A percentile compares a stretch with the other conserved stretches of the same genome.
Evolutionary conservation across 2,113 vertebrate genomes (phyloP).

Genomic region (Strix aluco): DNA sequence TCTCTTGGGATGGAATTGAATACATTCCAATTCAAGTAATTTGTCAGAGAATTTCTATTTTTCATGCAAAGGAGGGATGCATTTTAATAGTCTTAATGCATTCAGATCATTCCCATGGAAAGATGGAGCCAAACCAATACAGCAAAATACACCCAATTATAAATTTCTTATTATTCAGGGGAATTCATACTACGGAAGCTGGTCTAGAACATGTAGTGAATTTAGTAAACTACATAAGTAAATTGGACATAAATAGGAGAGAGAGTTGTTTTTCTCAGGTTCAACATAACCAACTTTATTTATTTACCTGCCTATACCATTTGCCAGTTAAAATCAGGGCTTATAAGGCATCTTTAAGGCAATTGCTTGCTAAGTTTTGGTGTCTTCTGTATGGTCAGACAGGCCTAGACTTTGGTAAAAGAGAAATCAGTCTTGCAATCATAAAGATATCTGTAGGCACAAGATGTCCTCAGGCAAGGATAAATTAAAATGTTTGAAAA

Average conservation of each 20-base stretch:
- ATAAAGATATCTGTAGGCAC: not conserved
- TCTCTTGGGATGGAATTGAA: not conserved
- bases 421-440: not conserved
- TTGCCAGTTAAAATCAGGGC: not conserved
- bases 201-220: not conserved
- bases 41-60: slow-evolving; percentile 1
- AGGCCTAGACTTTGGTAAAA: not conserved
- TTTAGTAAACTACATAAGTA: not conserved
- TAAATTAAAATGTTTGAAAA: not conserved
- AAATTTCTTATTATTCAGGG: not conserved
- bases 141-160: not conserved
- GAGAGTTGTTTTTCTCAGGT: not conserved
- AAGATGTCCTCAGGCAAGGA: not conserved
- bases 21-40: not conserved
- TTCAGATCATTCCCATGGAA: not conserved
- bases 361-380: not conserved
- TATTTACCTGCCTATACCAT: not conserved
- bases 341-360: not conserved
- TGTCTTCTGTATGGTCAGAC: not conserved
- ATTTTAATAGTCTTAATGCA: not conserved
- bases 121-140: not conserved
- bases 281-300: not conserved
- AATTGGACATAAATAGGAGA: not conserved
- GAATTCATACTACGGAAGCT: not conserved
- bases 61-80: not conserved